Evolutionary conservation across 2,113 vertebrate species (phyloP).

Genomic region (Eolophus roseicapilla): DNA sequence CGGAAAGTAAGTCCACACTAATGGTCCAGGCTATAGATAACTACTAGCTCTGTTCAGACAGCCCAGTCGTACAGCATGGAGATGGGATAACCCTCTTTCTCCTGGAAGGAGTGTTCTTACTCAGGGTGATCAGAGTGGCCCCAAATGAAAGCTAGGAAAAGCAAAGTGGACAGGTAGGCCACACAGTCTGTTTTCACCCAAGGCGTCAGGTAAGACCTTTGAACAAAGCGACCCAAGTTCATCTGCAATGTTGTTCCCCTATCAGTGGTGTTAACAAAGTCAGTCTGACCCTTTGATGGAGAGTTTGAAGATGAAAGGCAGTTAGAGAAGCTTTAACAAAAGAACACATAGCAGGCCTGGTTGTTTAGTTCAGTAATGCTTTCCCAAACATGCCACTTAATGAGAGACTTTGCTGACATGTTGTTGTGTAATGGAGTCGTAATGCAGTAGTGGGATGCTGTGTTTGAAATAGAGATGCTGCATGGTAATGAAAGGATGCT

Average conservation of each 20-base stretch:
- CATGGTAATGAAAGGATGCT: not conserved
- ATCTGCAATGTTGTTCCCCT: fast-evolving
- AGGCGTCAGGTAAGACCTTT: not conserved
- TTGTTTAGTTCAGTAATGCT: not conserved
- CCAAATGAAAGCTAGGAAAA: not conserved
- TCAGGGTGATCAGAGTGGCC: not conserved
- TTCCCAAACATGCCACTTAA: not conserved
- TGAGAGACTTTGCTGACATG: not conserved
- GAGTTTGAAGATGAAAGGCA: not conserved
- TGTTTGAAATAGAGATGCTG: not conserved
- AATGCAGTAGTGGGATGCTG: not conserved
- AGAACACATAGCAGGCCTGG: not conserved
- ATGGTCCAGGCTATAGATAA: not conserved
- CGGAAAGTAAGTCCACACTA: fast-evolving
- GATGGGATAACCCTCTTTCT: not conserved
- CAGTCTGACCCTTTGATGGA: not conserved
- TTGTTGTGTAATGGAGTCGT: not conserved
- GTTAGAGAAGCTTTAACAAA: not conserved
- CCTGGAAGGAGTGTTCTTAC: not conserved
- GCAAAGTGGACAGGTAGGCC: not conserved
- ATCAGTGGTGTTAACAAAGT: not conserved
- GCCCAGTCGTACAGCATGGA: not conserved
- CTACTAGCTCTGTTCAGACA: not conserved
- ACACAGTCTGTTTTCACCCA: not conserved
- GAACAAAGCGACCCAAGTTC: not conserved